Evolutionary conservation across 2,797 vertebrate genomes (phyloP), one percentile per base, ranked within the genome.

Genomic region (Acanthopagrus latus): DNA sequence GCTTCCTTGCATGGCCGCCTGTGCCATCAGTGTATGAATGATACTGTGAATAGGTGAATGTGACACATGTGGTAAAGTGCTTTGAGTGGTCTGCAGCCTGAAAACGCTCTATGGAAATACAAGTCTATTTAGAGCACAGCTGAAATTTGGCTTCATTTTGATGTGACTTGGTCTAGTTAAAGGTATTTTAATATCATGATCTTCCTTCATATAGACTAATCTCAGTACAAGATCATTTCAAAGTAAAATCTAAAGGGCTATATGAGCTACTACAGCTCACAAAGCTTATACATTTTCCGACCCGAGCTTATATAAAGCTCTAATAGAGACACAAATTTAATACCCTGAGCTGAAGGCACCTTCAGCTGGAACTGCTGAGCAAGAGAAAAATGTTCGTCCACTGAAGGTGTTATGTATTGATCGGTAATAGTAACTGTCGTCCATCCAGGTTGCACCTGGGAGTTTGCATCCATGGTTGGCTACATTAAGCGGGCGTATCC

Each of bases 391-490:
- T 2, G 1, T 46, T 11, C 5, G 5, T 64, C 21, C 55, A 66
- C 46, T 68, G 86, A 71, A 80, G 51, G 48, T 51, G 51, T 67
- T 55, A 50, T 17, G 17, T 81, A 82, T 84, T 73, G 67, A 89
- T 88, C 6, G 8, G 41, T 85, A 64, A 74, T 64, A 51, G 10
- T 71, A 38, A 25, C 58, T 12, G 4, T 64, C 76, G 62, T 14
- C 72, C 51, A 80, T 69, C 0, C 78, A 99, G 98, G 98, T 64
- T 99, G 98, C 85, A 99, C 98, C 0, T 99, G 98, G 98, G 98
- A 99, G 85, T 99, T 98, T 73, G 94, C 96, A 12, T 95, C 98
- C 73, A 99, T 99, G 98, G 98, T 99, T 9, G 96, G 94, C 86
- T 97, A 97, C 94, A 98, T 99, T 75, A 98, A 96, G 94, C 97